Evolutionary conservation across 2,797 vertebrate genomes (phyloP).

Genomic region (Stomatorhinus walkeri): DNA sequence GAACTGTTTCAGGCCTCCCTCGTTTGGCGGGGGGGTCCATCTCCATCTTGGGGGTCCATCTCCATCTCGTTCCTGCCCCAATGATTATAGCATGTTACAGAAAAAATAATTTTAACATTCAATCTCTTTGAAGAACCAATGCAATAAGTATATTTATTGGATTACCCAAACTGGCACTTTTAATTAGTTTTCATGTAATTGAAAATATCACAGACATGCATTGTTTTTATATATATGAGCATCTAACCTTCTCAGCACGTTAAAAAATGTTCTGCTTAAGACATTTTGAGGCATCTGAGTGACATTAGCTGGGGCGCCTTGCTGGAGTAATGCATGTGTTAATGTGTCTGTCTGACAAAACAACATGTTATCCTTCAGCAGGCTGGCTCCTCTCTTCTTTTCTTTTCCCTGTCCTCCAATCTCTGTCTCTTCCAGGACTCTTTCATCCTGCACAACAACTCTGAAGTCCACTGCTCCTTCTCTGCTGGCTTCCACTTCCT

Average conservation of each 20-base stretch:
- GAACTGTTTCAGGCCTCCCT: background rate
- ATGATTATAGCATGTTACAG: background rate
- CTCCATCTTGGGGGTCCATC: background rate
- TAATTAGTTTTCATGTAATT: background rate
- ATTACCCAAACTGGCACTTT: background rate
- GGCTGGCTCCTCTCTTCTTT: background rate
- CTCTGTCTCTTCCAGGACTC: slow-evolving; percentile 13
- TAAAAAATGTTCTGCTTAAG: background rate
- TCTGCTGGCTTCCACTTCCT: slow-evolving; percentile 19
- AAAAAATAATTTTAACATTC: background rate
- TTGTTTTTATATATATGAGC: background rate
- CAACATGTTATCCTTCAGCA: background rate
- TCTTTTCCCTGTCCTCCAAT: background rate
- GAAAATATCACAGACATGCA: background rate
- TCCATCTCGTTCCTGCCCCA: background rate
- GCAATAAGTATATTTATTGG: background rate
- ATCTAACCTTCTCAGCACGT: background rate
- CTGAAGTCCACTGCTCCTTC: background rate
- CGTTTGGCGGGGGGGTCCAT: background rate
- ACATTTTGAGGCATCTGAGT: background rate
- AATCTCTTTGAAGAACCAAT: background rate
- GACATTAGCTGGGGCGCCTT: background rate
- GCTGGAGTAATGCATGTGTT: background rate
- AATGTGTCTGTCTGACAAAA: background rate
- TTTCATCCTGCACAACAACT: background rate